Conservation (phyloP, 1,140 invertebrate genomes). For the Pseudoatta argentina region DNA sequence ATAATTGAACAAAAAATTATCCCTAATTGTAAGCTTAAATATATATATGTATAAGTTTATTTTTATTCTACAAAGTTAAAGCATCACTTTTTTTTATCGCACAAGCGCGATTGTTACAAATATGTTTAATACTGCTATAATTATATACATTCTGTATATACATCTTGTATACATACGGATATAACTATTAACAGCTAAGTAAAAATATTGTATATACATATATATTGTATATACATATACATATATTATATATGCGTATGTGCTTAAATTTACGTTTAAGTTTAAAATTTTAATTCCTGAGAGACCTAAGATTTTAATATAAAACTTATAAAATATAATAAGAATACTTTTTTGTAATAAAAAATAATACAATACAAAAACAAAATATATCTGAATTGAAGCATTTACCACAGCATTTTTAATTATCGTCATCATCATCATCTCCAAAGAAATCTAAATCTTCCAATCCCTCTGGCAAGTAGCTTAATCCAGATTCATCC, state of each 20-base stretch:
- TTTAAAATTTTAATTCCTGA: slow-evolving; percentile 30
- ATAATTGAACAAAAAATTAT: neutral
- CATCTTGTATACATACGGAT: no score
- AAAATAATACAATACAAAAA: neutral
- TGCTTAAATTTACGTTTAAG: neutral
- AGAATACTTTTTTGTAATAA: neutral
- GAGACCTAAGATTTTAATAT: slow-evolving; percentile 11
- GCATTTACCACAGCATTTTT: neutral
- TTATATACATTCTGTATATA: neutral
- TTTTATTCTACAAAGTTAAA: slow-evolving; percentile 25
- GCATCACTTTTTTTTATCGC: neutral
- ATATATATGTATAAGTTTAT: neutral
- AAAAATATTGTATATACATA: neutral
- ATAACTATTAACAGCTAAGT: no score
- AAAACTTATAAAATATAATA: slow-evolving; percentile 12
- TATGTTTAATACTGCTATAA: neutral
- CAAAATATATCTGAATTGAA: slow-evolving; percentile 13
- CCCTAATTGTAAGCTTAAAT: slow-evolving; percentile 19
- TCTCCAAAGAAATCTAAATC: slow-evolving; percentile 88
- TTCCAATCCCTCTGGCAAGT: slow-evolving; percentile 91
- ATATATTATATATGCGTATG: neutral
- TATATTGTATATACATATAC: neutral
- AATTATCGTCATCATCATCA: slow-evolving; percentile 13
- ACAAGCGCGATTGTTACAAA: neutral
- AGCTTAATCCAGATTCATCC: slow-evolving; percentile 87